These are phyloP conservation scores for Marasmarcha lunaedactyla DNA, from an alignment of 2,888 invertebrate genomes.

Conservation along the genomic window DNA sequence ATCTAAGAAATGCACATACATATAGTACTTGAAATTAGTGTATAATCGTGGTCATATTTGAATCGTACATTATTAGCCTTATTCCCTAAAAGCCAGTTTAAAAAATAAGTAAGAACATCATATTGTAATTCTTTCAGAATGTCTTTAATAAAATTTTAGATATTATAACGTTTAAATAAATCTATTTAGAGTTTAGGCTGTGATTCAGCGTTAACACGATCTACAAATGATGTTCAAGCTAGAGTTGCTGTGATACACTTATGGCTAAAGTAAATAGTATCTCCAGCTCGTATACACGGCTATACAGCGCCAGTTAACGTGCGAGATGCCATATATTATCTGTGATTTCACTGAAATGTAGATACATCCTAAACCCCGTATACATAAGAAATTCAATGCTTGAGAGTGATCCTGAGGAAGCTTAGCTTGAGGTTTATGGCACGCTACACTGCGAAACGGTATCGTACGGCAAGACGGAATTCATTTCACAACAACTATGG, in stretches of 20 bases:
- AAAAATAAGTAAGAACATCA: constrained; percentile 6
- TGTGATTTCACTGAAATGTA: constrained; percentile 52
- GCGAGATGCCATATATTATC: constrained; percentile 38
- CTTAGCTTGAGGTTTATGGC: too few species aligned
- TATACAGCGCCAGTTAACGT: constrained; percentile 21
- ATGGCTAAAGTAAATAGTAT: constrained; percentile 53
- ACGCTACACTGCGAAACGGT: too few species aligned
- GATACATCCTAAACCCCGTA: constrained; percentile 28
- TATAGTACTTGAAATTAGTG: constrained; percentile 32
- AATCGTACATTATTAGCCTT: constrained; percentile 43
- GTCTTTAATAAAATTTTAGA: constrained; percentile 38
- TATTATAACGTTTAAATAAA: constrained; percentile 39
- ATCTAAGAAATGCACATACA: constrained; percentile 33
- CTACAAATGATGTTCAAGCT: constrained; percentile 63
- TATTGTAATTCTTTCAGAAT: constrained; percentile 26
- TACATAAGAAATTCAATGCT: background rate
- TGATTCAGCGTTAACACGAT: constrained; percentile 59
- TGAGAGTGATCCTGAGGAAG: too few species aligned
- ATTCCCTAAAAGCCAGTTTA: constrained; percentile 21
- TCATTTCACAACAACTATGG: too few species aligned
- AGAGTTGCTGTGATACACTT: constrained; percentile 69
- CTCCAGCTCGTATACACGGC: constrained; percentile 37
- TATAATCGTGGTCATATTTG: constrained; percentile 50
- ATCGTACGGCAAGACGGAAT: too few species aligned
- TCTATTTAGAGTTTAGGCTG: constrained; percentile 62